phyloP scores from a whole-genome alignment of 2,113 vertebrate species.

The Ariopsis seemanni region DNA sequence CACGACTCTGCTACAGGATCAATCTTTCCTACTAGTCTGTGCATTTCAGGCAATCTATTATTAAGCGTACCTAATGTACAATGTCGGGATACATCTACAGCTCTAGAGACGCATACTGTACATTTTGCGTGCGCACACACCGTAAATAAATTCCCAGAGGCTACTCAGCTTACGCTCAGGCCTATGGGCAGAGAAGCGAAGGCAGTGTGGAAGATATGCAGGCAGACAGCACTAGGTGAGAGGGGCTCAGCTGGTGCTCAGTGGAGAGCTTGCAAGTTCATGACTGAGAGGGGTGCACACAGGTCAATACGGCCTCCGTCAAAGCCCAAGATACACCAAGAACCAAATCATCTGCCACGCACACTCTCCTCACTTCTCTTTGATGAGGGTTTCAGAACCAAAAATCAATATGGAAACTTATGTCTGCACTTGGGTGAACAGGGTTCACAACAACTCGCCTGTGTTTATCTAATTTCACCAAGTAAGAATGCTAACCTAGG shows the following conservation, averaged over 20 bases:
- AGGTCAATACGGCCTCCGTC: constrained; percentile 54
- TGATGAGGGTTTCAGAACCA: constrained; percentile 31
- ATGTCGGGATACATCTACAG: constrained; percentile 19
- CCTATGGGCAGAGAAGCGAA: constrained; percentile 42
- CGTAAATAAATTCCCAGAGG: constrained; percentile 42
- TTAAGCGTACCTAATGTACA: constrained; percentile 34
- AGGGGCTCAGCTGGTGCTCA: constrained; percentile 57
- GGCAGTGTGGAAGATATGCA: constrained; percentile 29
- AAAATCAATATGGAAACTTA: constrained; percentile 35
- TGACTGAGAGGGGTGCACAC: constrained; percentile 38
- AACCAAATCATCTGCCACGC: constrained; percentile 40
- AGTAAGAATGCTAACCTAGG: neutral
- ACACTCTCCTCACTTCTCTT: constrained; percentile 30
- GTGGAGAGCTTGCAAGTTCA: constrained; percentile 37
- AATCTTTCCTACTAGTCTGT: constrained; percentile 1
- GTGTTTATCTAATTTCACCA: constrained; percentile 1
- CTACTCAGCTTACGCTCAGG: constrained; percentile 28
- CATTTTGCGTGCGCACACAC: constrained; percentile 18
- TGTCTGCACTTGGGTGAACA: constrained; percentile 14
- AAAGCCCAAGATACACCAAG: constrained; percentile 47
- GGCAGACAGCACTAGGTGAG: constrained; percentile 35
- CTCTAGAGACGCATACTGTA: constrained; percentile 23
- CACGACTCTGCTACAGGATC: neutral
- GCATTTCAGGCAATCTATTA: constrained; percentile 25
- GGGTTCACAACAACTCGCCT: neutral